Evolutionary conservation across 1,140 invertebrate genomes (phyloP).

Genomic region (Bombus waltoni): DNA sequence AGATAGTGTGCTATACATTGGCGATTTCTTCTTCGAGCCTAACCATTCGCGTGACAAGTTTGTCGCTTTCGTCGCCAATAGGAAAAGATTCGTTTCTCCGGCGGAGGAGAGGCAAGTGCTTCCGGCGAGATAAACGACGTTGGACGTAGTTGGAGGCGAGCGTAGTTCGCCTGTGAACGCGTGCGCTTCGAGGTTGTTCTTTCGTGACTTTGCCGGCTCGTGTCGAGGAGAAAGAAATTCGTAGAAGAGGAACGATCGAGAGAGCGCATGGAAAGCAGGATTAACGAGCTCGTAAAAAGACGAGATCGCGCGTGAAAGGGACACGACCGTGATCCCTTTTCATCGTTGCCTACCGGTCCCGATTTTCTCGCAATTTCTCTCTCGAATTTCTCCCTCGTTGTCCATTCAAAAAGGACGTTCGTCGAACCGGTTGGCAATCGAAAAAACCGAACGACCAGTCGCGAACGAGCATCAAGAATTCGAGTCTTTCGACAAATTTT

Average conservation of each 20-base stretch:
- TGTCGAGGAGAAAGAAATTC: background rate
- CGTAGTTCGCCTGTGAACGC: background rate
- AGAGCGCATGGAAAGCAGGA: background rate
- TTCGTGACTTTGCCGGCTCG: background rate
- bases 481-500: no score
- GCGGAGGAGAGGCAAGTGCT: background rate
- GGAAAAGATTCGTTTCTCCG: background rate
- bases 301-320: background rate
- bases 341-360: slow-evolving; percentile 41
- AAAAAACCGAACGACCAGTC: background rate
- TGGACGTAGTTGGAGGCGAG: no score
- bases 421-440: background rate
- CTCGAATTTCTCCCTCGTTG: background rate
- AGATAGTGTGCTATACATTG: no score
- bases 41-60: background rate
- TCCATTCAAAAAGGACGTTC: background rate
- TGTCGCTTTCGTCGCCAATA: background rate
- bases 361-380: background rate
- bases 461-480: no score
- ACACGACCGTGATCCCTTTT: slow-evolving; percentile 28
- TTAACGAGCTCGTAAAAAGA: no score
- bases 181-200: background rate
- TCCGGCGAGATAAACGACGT: background rate
- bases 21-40: background rate
- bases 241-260: slow-evolving; percentile 9